Conservation (phyloP, 37 sponge, comb jelly and placozoan genomes). For the Theonella swinhoei region DNA sequence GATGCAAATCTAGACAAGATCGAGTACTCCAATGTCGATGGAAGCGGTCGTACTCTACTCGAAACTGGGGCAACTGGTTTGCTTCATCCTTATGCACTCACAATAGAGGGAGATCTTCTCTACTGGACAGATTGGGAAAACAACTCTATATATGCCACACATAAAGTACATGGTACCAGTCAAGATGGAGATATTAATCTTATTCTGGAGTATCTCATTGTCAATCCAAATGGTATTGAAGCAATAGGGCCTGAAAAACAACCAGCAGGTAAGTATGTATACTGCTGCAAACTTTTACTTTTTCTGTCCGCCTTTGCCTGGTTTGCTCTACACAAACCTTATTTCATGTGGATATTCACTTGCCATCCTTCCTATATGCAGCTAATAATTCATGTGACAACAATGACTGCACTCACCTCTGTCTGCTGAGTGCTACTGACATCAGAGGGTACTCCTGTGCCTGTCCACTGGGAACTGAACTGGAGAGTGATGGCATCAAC, state of each 20-base stretch:
- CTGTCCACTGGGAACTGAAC: slow-evolving; percentile 40
- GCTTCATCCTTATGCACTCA: neutral
- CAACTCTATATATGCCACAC: neutral
- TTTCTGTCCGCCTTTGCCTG: too few species aligned
- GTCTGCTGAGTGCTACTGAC: slow-evolving; percentile 36
- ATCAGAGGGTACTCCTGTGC: slow-evolving; percentile 51
- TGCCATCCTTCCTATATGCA: slow-evolving; percentile 12
- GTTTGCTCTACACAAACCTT: too few species aligned
- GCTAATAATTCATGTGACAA: slow-evolving; percentile 30
- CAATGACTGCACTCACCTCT: slow-evolving; percentile 55
- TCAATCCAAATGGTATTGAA: slow-evolving; percentile 2
- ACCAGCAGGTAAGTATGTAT: neutral
- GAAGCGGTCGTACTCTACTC: slow-evolving; percentile 15
- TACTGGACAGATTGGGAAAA: slow-evolving; percentile 17
- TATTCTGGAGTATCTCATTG: neutral
- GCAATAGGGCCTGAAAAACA: slow-evolving; percentile 2
- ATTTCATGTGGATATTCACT: too few species aligned
- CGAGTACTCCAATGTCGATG: slow-evolving; percentile 59
- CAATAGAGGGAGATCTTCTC: neutral
- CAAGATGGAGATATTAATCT: neutral
- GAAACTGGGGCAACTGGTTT: neutral
- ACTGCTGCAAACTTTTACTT: too few species aligned
- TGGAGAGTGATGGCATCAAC: neutral
- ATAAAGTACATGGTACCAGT: neutral
- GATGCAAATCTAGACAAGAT: slow-evolving; percentile 52